Conservation (phyloP, 1,140 invertebrate species). For the Hestina assimilis region DNA sequence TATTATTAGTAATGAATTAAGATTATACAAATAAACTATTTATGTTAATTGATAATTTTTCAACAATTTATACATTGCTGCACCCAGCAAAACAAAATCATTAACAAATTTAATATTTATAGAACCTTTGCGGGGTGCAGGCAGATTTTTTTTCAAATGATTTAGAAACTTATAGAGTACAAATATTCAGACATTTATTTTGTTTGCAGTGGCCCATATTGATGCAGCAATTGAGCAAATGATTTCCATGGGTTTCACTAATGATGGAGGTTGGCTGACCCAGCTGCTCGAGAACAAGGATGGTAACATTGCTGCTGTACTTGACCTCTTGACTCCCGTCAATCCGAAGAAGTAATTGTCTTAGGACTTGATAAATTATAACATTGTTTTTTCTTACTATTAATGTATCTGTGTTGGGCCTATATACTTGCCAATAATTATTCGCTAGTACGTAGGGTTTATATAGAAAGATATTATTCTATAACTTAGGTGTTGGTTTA, state of each 20-base stretch:
- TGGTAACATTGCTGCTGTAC: conserved; percentile 84
- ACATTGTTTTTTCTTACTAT: not conserved
- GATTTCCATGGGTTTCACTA: conserved; percentile 90
- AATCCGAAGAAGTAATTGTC: conserved; percentile 43
- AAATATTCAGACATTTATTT: conserved; percentile 3
- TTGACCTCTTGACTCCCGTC: conserved; percentile 80
- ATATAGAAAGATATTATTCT: not conserved
- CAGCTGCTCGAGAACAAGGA: conserved; percentile 78
- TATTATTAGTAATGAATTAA: no score
- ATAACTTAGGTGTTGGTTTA: not conserved
- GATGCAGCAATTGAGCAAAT: conserved; percentile 82
- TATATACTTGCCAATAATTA: not conserved
- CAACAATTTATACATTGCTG: no score
- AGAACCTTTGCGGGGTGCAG: no score
- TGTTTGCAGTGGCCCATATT: conserved; percentile 80
- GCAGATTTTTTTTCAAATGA: no score
- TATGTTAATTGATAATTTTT: no score
- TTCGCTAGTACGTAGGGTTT: not conserved
- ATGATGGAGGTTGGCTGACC: conserved; percentile 82
- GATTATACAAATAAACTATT: no score
- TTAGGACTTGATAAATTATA: not conserved
- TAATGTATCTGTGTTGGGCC: no score
- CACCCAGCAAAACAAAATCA: no score
- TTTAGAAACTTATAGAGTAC: no score
- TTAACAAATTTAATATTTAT: no score